Evolutionary conservation across 2,888 invertebrate genomes (phyloP), one percentile per base, ranked within the genome.

Genomic region (Orthonychiurus folsomi): DNA sequence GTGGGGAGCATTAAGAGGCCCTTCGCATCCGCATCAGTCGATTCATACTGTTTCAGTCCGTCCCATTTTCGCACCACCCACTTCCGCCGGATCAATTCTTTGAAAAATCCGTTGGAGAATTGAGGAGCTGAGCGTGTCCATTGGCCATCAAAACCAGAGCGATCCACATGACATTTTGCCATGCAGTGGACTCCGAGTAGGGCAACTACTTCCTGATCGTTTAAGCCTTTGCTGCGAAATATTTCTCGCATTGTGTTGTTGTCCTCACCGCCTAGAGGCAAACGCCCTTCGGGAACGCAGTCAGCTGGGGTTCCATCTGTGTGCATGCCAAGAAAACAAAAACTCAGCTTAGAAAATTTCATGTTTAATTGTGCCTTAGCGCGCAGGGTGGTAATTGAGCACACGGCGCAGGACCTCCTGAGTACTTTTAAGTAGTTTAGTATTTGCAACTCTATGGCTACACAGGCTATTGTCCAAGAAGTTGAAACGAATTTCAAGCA

Each of bases 121-220:
- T 62, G 59, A 2, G 68, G 66, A 2, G 68, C 66, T 3, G 68
- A 65, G 53, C 56, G 56, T 12, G 68, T 66, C 68, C 68, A 68
- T 18, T 66, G 68, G 12, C 68, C 68, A 47, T 66, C 66, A 56
- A 65, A 68, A 12, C 68, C 68, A 9, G 68, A 68, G 20, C 68
- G 62, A 53, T 68, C 68, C 47, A 63, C 56, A 59, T 68, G 68
- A 53, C 68, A 68, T 12, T 64, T 60, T 21, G 66, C 68, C 27
- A 68, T 55, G 2, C 64, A 61, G 47, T 68, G 68, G 9, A 66
- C 68, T 59, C 68, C 68, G 20, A 68, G 21, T 21, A 68, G 57
- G 47, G 65, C 66, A 15, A 63, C 62, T 23, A 66, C 66, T 56
- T 66, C 68, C 57, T 68, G 68, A 48, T 68, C 68, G 58, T 68